Base-by-base conservation (phyloP, 2,797 vertebrate species). In the Cirrhinus mrigala region DNA sequence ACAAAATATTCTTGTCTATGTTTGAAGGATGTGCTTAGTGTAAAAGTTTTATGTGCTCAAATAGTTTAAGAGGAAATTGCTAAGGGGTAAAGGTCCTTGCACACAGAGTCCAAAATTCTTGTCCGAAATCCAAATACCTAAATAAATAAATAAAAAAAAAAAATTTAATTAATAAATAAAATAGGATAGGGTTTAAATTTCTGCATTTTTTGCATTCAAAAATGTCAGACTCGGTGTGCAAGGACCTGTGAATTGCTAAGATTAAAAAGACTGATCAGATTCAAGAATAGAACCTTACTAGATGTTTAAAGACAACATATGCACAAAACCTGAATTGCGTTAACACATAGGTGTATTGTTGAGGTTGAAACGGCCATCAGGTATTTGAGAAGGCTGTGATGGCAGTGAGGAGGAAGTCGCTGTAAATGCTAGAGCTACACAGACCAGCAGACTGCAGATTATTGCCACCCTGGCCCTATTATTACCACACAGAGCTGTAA, bases 351-450 rank as follows among this genome's bases (percentile, higher is more conserved):
- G 33, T 69, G 66, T 22, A 20, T 24, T 46, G 40, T 46, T 46
- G 40, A 71, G 20, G 20, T n/a, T 24, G 11, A 71, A 71, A 71
- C n/a, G 16, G 68, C 46, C n/a, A 73, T 50, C 6, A 50, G 71
- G n/a, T 27, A 24, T 71, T 71, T 46, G n/a, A 46, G 40, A 22
- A 71, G 6, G 22, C 14, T 24, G 69, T 7, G 22, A 46, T 46
- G 69, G 22, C 40, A 71, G 12, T 24, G 69, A 46, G 40, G 37
- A 46, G 40, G 40, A 71, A 46, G 40, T 15, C 11, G 15, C 22
- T 71, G 12, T 46, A 71, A 46, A 46, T 46, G 68, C 69, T 71
- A 15, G 66, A 14, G n/a, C 48, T 73, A 48, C 71, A 74, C 44
- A 27, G 46, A 33, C 48, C 71, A 52, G 4, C 24, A 24, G 20